A percentile compares a stretch with the other conserved stretches of the same genome.
Conservation (phyloP, 92 coral and sea anemone species). For the Virgularia gustaviana region DNA sequence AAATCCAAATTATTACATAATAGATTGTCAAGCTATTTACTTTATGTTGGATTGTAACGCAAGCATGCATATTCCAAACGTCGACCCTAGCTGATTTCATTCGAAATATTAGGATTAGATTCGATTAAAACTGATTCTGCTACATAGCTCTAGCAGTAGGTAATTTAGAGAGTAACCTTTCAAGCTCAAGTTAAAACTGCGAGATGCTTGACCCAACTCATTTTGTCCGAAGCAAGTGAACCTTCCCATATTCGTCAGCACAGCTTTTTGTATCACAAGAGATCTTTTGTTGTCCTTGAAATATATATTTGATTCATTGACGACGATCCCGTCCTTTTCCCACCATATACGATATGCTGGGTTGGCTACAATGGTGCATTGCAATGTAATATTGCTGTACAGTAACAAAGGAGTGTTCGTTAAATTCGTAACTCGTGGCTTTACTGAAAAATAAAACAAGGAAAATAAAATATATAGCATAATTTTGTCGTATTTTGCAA, state of each 20-base stretch:
- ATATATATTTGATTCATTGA: background rate
- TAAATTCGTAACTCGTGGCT: constrained; percentile 16
- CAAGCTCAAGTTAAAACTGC: constrained; percentile 13
- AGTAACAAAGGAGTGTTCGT: background rate
- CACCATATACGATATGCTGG: constrained; percentile 42
- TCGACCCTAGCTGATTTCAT: too few relatives aligned
- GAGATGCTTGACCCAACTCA: background rate
- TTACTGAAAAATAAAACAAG: background rate
- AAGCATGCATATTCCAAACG: too few relatives aligned
- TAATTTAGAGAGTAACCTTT: too few relatives aligned
- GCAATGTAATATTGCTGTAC: constrained; percentile 7
- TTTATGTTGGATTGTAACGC: too few relatives aligned
- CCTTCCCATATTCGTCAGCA: constrained; percentile 31
- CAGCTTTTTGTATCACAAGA: constrained; percentile 23
- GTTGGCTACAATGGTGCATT: constrained; percentile 41
- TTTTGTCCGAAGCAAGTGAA: constrained; percentile 43
- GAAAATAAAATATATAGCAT: background rate
- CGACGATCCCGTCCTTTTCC: constrained; percentile 15
- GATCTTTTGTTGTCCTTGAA: constrained; percentile 15
- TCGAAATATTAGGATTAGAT: too few relatives aligned
- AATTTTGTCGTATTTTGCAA: too few relatives aligned
- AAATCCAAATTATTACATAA: too few relatives aligned
- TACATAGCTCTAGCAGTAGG: too few relatives aligned
- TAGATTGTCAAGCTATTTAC: too few relatives aligned
- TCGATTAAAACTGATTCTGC: too few relatives aligned